Evolutionary conservation across 2,113 vertebrate species (phyloP), one percentile per base, ranked within the genome.

Genomic region (western clawed frog (Xenopus tropicalis)): DNA sequence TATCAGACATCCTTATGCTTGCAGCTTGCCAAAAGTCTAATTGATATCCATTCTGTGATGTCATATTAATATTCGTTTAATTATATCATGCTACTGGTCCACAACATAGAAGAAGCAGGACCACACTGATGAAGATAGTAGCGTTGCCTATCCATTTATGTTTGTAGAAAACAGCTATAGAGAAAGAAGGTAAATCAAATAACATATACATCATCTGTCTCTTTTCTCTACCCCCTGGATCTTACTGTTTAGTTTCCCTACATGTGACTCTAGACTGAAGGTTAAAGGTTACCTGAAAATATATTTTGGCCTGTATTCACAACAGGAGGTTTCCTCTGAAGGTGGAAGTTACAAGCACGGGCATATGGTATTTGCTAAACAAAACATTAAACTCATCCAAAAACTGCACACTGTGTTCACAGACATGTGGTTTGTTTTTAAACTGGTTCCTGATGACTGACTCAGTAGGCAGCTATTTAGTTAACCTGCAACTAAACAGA

Each of bases 251-350:
- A 61, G 25, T 17, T 22, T 66, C 57, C 68, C 57, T 52, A 23
- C 57, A 69, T 52, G 43, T 43, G n/a, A 20, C 37, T 61, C 6
- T 68, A 42, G 24, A 64, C 62, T 64, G 10, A 43, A 23, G 73
- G 73, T 63, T 75, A 25, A 12, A 69, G 66, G 46, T 69, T 46
- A 62, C 44, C 44, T 52, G 56, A 68, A 51, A 68, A 63, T n/a
- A 44, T 63, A 46, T 62, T 71, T 75, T 75, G 25, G 48, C 66
- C 69, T 69, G 58, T 63, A 29, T 69, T 17, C 25, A 69, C 20
- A 11, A 29, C 46, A 62, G 65, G 42, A 68, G 65, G 56, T 69
- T 61, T 42, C 44, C 61, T 63, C 66, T 74, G 66, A 69, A 63
- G 66, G 59, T 62, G 66, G 16, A 44, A n/a, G 59, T 71, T 62